These are phyloP conservation scores for Oncopeltus fasciatus DNA, from an alignment of 1,140 invertebrate genomes.

Conservation along the genomic window DNA sequence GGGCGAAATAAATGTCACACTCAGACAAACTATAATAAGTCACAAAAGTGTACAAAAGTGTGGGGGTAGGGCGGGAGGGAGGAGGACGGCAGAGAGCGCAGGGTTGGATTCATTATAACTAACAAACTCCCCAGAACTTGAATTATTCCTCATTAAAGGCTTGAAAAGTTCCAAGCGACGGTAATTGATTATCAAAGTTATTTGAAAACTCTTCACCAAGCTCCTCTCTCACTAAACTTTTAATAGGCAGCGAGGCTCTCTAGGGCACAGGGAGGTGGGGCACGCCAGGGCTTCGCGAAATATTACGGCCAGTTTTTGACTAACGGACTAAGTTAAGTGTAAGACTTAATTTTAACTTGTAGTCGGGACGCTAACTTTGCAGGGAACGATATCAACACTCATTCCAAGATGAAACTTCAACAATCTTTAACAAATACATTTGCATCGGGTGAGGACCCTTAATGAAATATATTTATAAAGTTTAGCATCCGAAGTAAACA, in stretches of 20 bases:
- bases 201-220: conserved; percentile 2
- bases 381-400: background rate
- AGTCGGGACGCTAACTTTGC: too few species aligned
- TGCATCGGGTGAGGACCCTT: too few species aligned
- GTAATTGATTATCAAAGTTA: conserved; percentile 9
- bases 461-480: too few species aligned
- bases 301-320: background rate
- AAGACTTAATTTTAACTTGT: conserved; percentile 8
- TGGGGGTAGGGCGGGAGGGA: background rate
- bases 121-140: background rate
- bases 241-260: too few species aligned
- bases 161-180: background rate
- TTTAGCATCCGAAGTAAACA: too few species aligned
- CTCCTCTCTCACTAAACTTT: background rate
- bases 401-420: background rate
- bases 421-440: too few species aligned
- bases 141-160: conserved; percentile 8
- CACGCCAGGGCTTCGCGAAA: background rate
- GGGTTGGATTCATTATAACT: conserved; percentile 4
- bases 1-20: too few species aligned
- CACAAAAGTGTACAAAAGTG: too few species aligned
- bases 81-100: background rate
- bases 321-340: conserved; percentile 2
- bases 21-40: too few species aligned
- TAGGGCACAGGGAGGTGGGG: background rate